A percentile compares a stretch with the other conserved stretches of the same genome.
phyloP scores from a whole-genome alignment of 2,113 vertebrate genomes.

The Baryphthengus martii region DNA sequence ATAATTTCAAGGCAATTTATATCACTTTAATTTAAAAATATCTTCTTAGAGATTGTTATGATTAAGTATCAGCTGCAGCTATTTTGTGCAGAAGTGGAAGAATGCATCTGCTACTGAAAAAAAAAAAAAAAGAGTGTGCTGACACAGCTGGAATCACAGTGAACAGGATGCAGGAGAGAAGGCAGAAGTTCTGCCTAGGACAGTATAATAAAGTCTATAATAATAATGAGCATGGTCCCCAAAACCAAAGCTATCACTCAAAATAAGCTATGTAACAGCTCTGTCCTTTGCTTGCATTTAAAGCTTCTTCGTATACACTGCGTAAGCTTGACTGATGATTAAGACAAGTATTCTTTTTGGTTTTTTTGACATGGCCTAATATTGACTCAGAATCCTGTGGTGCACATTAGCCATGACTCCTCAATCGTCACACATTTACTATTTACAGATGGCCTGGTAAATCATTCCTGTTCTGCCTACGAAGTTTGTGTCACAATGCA shows the following conservation, averaged over 20 bases:
- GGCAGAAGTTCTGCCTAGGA: neutral
- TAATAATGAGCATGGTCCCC: neutral
- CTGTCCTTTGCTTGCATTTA: neutral
- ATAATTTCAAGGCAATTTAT: slow-evolving; percentile 33
- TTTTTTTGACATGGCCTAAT: too few relatives aligned
- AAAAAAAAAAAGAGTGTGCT: neutral
- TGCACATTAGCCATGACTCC: neutral
- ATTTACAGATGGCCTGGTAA: neutral
- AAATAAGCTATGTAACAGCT: neutral
- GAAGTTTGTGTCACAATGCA: neutral
- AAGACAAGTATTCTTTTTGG: neutral
- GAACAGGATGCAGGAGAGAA: neutral
- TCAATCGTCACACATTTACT: fast-evolving
- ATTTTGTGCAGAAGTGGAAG: neutral
- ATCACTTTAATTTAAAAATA: slow-evolving; percentile 29
- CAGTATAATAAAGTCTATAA: neutral
- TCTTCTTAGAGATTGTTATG: slow-evolving; percentile 22
- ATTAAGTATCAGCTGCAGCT: slow-evolving; percentile 48
- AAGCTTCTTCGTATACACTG: neutral
- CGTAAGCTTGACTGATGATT: neutral
- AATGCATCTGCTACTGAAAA: slow-evolving; percentile 5
- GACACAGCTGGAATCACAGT: neutral
- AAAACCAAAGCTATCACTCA: neutral
- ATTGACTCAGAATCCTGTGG: too few relatives aligned
- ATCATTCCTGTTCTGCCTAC: neutral